These are phyloP conservation scores for Leptosomus discolor DNA, from an alignment of 2,113 vertebrate genomes.

Conservation along the genomic window DNA sequence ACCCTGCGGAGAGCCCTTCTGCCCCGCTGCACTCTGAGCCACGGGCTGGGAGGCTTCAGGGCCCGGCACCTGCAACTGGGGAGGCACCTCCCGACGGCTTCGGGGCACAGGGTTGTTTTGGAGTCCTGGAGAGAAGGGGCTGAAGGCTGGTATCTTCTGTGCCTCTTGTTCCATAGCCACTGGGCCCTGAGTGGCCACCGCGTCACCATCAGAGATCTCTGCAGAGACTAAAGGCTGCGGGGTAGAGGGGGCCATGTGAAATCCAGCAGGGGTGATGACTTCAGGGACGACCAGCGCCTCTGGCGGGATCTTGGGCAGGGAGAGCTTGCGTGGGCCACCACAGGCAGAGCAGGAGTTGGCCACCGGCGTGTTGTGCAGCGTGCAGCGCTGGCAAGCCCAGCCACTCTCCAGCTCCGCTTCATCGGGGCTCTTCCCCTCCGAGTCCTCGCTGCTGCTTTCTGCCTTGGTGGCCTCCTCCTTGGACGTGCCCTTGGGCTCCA, in stretches of 20 bases:
- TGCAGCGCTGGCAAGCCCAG: constrained; percentile 95
- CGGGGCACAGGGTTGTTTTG: constrained; percentile 95
- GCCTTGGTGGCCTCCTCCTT: constrained; percentile 53
- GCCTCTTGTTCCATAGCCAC: constrained; percentile 72
- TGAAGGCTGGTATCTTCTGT: constrained; percentile 69
- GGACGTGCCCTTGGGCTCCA: constrained; percentile 76
- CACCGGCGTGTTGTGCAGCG: constrained; percentile 88
- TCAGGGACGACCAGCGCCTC: constrained; percentile 95
- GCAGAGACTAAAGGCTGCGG: constrained; percentile 57
- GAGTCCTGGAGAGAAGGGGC: constrained; percentile 81
- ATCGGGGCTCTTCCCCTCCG: constrained; percentile 50
- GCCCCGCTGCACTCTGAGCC: constrained; percentile 21
- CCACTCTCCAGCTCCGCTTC: constrained; percentile 65
- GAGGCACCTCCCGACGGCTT: constrained; percentile 92
- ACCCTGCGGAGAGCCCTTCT: constrained; percentile 72
- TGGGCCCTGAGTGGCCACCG: constrained; percentile 49
- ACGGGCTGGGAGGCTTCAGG: constrained; percentile 72
- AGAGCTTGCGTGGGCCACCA: constrained; percentile 91
- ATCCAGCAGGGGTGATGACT: constrained; percentile 85
- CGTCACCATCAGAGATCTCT: constrained; percentile 79
- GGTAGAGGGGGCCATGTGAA: constrained; percentile 72
- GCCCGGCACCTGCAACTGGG: constrained; percentile 76
- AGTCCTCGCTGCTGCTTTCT: constrained; percentile 55
- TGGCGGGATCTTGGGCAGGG: constrained; percentile 94
- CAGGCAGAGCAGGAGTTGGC: constrained; percentile 95